Evolutionary conservation across 1,140 invertebrate species (phyloP), one percentile per base, ranked within the genome.

Genomic region (Drosophila mojavensis): DNA sequence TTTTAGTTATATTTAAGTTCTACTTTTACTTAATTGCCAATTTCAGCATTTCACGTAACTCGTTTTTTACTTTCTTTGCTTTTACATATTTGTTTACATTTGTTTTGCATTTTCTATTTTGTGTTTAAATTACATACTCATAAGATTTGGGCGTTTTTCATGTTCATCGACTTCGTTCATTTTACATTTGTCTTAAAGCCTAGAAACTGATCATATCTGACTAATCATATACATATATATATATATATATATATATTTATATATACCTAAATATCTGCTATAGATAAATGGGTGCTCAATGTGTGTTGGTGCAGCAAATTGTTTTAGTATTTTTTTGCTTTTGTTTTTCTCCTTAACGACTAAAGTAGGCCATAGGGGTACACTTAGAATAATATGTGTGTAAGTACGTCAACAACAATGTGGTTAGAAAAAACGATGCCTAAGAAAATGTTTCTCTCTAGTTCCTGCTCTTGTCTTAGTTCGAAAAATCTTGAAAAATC

Each of bases 131-230:
- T 91, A 79, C 86, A 90, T 89, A 90, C 90, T 91, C 90, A 91
- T 91, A 91, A 91, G 90, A 91, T 85, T 91, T 91, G 90, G 90
- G 90, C 90, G 85, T 91, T 91, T 91, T 83, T 88, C 83, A 69
- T 86, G 79, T 86, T 81, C 64, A 64, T 83, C 75, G 84, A 84
- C 77, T 91, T 66, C 79, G 78, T 82, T 89, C 70, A 77, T 78
- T 91, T 89, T 84, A 84, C 79, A 82, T 74, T 89, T 75, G 66
- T 63, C 78, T 89, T 84, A 84, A 13, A 59, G 6, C 28, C 77
- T 84, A 80, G 76, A 47, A 72, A 39, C 36, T 64, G 68, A 58
- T 56, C 59, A 36, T 33, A 54, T 39, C 15, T 47, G 69, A 11
- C 36, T 54, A 68, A 53, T 45, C 43, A 20, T 50, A 47, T 47